Base-by-base conservation (phyloP, 2,888 invertebrate genomes). In the Epinotia bilunana region DNA sequence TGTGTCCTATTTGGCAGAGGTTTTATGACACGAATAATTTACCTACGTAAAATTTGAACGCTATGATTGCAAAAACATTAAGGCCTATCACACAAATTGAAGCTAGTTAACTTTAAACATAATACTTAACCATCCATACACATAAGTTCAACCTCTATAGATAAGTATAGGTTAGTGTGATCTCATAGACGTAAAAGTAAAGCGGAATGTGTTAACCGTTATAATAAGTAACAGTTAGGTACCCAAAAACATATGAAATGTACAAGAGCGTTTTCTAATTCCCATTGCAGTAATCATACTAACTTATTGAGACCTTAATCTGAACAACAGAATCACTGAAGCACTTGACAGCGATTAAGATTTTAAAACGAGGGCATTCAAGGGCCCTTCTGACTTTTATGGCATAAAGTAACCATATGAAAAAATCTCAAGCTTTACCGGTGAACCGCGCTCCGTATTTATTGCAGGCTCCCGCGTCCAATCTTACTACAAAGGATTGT, bases 171-270 rank as follows among this genome's bases (percentile, higher is more conserved):
- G 46, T 72, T 62, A 57, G 23, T 67, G 53, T 61, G 71, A 57
- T 75, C 72, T 67, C 60, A 55, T 75, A 62, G 55, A 68, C 46
- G 71, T 72, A 75, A 75, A 75, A 67, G 67, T 67, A 61, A 72
- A 67, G 53, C 53, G 71, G 75, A 55, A 75, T 75, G 71, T 20
- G 61, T 67, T 53, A 13, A 57, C 75, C 71, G 67, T 75, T 75
- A 75, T 13, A 60, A 11, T 61, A 70, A 60, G 69, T 74, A 3
- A 71, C 74, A 71, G 65, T 65, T 65, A n/a, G n/a, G n/a, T n/a
- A 71, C 58, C 70, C 43, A 67, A 72, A 69, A 71, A 72, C 65
- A 65, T 64, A 70, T 65, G 62, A 67, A 67, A 73, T 28, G 57
- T 55, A 55, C 23, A 18, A 64, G 28, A 11, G 5, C 43, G 55